Conservation (phyloP, 2,797 vertebrate genomes). For the Peromyscus nudipes region DNA sequence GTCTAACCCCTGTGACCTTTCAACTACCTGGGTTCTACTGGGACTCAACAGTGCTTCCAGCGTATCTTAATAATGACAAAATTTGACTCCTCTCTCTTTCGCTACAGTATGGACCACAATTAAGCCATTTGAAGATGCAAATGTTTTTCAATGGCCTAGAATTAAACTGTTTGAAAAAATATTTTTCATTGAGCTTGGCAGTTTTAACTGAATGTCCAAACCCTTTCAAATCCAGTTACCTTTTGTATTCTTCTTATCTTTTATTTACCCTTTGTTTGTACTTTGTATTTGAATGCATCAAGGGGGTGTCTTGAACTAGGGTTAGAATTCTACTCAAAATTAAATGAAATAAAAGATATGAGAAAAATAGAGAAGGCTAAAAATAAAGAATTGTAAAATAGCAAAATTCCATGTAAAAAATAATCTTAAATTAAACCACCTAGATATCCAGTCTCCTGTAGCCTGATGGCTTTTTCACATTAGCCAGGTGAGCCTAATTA, state of each 20-base stretch:
- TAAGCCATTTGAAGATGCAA: not conserved
- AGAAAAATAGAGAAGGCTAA: not conserved
- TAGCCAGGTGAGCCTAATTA: conserved; percentile 17
- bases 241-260: conserved; percentile 56
- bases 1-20: not conserved
- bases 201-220: conserved; percentile 26
- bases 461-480: conserved; percentile 14
- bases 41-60: not conserved
- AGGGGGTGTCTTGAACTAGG: not conserved
- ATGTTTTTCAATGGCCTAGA: not conserved
- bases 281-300: conserved; percentile 34
- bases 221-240: not conserved
- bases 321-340: conserved; percentile 58
- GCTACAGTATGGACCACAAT: not conserved
- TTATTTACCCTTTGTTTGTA: conserved; percentile 44
- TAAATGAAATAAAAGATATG: conserved; percentile 26
- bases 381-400: conserved; percentile 38
- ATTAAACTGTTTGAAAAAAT: not conserved
- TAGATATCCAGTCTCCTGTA: conserved; percentile 1
- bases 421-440: conserved; percentile 34
- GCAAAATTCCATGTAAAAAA: conserved; percentile 52
- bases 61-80: not conserved
- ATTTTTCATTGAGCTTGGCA: not conserved
- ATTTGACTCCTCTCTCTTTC: not conserved
- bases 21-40: not conserved